Base-by-base conservation (phyloP, 2,113 vertebrate genomes). In the Thunnus maccoyii region DNA sequence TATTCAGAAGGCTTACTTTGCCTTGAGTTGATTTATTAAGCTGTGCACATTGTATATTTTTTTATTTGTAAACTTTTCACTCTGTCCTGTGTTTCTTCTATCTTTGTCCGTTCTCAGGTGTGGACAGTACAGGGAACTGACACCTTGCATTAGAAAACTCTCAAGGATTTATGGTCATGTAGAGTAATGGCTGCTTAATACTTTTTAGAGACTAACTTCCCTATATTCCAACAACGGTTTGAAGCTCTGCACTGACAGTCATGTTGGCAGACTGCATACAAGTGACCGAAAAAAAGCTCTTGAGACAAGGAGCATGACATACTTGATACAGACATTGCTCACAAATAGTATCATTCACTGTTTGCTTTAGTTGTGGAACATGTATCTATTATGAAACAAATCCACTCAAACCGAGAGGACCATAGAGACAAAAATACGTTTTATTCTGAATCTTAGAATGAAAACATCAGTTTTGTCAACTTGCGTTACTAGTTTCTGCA, bases 101-200 rank as follows among this genome's bases (percentile, higher is more conserved):
- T 68, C 50, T 87, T 83, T 72, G 56, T 90, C 70, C 48, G 73
- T 89, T 86, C 89, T 93, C 92, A 93, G 89, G 90, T 91, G 77
- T 89, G 80, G 78, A 84, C 81, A 89, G 82, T 86, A 89, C 92
- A 91, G 91, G 88, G 84, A 90, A 66, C 76, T 86, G 54, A 80
- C 80, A 85, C 57, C 51, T 76, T 84, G 72, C 69, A 72, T 87
- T 76, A 68, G 61, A 58, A 86, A 80, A 81, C 73, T 81, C 83
- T 87, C 78, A 80, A 78, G 72, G 80, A 88, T 82, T 72, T 67
- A 60, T 54, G n/a, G 10, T 68, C 62, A 72, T 63, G 30, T 65
- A 67, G 32, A 52, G 44, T 76, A 54, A 69, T 55, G 52, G 30
- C 62, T 46, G 61, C 14, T 22, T 18, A 36, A 27, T 65, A 15